Evolutionary conservation across 2,888 invertebrate genomes (phyloP), one percentile per base, ranked within the genome.

Genomic region (Diplolepis rosae): DNA sequence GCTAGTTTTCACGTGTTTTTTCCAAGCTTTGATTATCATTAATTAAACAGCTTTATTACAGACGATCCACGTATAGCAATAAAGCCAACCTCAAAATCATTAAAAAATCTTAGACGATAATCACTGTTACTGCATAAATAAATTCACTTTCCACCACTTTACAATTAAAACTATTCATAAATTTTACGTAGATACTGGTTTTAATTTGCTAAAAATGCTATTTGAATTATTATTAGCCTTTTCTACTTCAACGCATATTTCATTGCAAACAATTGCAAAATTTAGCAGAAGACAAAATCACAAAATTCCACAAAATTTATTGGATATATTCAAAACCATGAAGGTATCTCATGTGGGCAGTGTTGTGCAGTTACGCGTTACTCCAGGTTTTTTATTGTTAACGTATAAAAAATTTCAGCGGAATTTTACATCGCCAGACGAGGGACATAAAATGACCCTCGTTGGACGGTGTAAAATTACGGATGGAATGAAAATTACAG

Each of bases 11-110:
- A n/a, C n/a, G n/a, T 1, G 11, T 32, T 15, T 15, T 42, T 15
- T 15, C 4, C 11, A 52, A 28, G 9, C 15, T 15, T 28, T 15
- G 7, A 35, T 32, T 2, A 13, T 22, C n/a, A 1, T 13, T 30
- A 18, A 32, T 18, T 52, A 15, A 9, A 4, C 18, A 54, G 7
- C 1, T 9, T 18, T 32, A 32, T 27, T 11, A 52, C 27, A 52
- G 30, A 54, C n/a, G 9, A 32, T 11, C 11, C 7, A 50, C 9
- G 9, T 22, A 50, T 9, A 22, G 7, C 13, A 30, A 27, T 13
- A 61, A 35, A 7, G 1, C 56, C 35, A 61, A 61, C 56, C 56
- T 61, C 35, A 35, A 39, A 61, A 35, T 18, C 18, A 13, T 13
- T 22, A 32, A 48, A 7, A 11, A 32, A 24, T 35, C 18, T 32